Evolutionary conservation across 2,113 vertebrate species (phyloP), one percentile per base, ranked within the genome.

Genomic region (Eublepharis macularius): DNA sequence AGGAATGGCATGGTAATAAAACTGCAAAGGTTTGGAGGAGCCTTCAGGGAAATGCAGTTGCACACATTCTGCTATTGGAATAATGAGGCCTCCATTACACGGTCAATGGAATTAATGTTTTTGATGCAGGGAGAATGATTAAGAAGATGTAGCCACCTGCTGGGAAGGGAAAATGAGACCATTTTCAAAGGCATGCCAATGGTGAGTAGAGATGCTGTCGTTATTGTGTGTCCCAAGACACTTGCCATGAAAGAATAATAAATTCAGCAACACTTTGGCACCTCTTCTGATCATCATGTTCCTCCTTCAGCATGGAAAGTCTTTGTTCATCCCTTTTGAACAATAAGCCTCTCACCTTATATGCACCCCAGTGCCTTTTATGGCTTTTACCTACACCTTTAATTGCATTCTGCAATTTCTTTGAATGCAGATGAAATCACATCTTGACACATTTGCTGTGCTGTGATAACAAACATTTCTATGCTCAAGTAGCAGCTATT

Each of bases 1-100:
- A 92, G 80, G 89, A 94, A 81, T 91, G 94, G 93, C 93, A 89
- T 5, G 57, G 84, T 90, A 95, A 96, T 96, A 94, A 94, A 95
- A 93, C 75, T 8, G 3, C 89, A 91, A 93, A 91, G 87, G 89
- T 87, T 92, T 0, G 0, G 39, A 49, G 78, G 93, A 91, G 83
- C 82, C 94, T 95, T 88, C 87, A 86, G 94, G 94, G 94, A 96
- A 95, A 95, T 94, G 81, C 86, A 90, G 83, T 79, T 91, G 88
- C 54, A 57, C 87, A 87, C 69, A 63, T 84, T 90, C 89, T 92
- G 81, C 79, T 92, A 89, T 93, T 88, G 69, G 36, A 89, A 88
- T 93, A 94, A 93, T 91, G 93, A 95, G 88, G 81, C 91, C 78
- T 89, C 84, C 84, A 29, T 88, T 94, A 77, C 84, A 74, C 0